Conservation (phyloP, 30 jellyfish, hydroid and myxozoan genomes). For the Turritopsis dohrnii region DNA sequence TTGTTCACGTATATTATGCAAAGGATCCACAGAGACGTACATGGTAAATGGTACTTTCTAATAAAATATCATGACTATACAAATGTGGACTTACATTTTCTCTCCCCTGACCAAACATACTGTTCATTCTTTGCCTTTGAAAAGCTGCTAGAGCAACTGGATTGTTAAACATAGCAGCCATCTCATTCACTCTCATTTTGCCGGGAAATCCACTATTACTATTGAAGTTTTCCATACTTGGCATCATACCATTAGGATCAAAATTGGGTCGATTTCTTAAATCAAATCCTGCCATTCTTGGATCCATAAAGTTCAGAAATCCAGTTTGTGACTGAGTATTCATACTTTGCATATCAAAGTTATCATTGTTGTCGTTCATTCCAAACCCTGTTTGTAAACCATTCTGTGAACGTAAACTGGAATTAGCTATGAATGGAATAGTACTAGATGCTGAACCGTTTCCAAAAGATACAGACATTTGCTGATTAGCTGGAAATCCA, state of each 20-base stretch:
- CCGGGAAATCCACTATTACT: constrained; percentile 16
- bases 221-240: constrained; percentile 33
- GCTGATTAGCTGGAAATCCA: constrained; percentile 66
- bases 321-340: neutral
- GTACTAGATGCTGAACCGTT: constrained; percentile 33
- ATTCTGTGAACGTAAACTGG: constrained; percentile 9
- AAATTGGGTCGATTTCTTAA: constrained; percentile 22
- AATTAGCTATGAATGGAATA: constrained; percentile 14
- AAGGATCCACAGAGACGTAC: no score
- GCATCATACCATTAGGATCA: constrained; percentile 39
- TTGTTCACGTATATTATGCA: no score
- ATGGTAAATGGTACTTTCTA: neutral
- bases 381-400: constrained; percentile 19
- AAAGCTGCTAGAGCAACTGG: constrained; percentile 41
- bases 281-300: constrained; percentile 35
- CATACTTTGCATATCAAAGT: constrained; percentile 28
- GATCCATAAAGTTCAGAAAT: constrained; percentile 25
- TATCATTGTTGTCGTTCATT: constrained; percentile 13
- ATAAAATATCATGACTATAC: neutral
- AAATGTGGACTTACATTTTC: constrained; percentile 32
- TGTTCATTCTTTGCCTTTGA: constrained; percentile 42
- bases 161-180: constrained; percentile 40
- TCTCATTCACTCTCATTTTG: constrained; percentile 37
- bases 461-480: neutral
- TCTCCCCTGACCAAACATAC: constrained; percentile 35